Percentiles rank a stretch among this genome's conserved stretches.
phyloP scores from a whole-genome alignment of 2,797 vertebrate species.

The Adrianichthys oophorus region DNA sequence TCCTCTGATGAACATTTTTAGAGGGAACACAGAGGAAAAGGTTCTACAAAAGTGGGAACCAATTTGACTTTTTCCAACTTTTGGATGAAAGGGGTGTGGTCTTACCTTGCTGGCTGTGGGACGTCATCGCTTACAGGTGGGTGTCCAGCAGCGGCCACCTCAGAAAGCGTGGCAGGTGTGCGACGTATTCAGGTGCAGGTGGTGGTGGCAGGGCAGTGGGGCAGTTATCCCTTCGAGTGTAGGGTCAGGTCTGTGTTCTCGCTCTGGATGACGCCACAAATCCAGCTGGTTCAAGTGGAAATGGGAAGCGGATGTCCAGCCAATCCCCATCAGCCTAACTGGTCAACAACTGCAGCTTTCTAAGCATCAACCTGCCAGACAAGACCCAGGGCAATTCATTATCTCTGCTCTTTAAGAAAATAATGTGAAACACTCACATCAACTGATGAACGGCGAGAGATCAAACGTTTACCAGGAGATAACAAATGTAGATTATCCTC shows the following conservation, averaged over 20 bases:
- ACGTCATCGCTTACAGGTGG: conserved; percentile 66
- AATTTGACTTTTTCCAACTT: not conserved
- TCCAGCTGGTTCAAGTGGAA: conserved; percentile 37
- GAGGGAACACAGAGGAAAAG: not conserved
- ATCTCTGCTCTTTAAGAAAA: not conserved
- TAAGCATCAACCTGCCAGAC: conserved; percentile 48
- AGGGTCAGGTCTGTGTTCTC: conserved; percentile 4
- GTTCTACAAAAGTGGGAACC: not conserved
- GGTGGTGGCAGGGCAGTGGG: conserved; percentile 16
- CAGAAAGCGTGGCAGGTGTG: not conserved
- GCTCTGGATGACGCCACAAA: conserved; percentile 30
- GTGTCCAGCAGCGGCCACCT: conserved; percentile 6
- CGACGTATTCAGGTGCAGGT: conserved; percentile 11
- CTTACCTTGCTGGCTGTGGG: conserved; percentile 75
- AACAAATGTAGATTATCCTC: no score
- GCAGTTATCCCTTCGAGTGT: conserved; percentile 19
- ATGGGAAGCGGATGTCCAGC: conserved; percentile 58
- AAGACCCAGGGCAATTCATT: conserved; percentile 7
- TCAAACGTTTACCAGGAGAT: not conserved
- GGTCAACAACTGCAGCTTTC: conserved; percentile 28
- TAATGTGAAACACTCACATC: not conserved
- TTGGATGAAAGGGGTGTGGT: not conserved
- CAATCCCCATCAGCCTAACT: conserved; percentile 63
- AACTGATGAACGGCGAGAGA: not conserved
- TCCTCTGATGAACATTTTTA: no score